phyloP scores from a whole-genome alignment of 1,140 invertebrate species.

The Brachionus rotundiformis region DNA sequence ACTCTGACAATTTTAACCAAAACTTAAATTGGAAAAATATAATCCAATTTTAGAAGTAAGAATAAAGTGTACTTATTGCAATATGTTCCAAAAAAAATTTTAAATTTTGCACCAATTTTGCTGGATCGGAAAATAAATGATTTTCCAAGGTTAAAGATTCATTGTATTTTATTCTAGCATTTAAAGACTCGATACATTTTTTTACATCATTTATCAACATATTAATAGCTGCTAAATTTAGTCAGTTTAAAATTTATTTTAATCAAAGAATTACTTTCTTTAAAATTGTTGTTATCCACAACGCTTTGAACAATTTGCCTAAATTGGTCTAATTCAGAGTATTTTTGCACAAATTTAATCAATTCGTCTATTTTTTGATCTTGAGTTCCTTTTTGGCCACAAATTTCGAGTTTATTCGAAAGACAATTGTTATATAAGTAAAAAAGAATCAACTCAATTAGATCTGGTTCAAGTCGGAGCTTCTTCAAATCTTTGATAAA shows the following conservation, averaged over 20 bases:
- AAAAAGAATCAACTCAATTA: constrained; percentile 5
- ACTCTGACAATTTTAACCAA: constrained; percentile 16
- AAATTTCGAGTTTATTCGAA: not conserved
- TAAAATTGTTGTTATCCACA: constrained; percentile 30
- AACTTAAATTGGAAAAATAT: not conserved
- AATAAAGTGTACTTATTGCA: not conserved
- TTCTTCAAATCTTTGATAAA: constrained; percentile 28
- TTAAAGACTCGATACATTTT: constrained; percentile 15
- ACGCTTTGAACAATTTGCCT: not conserved
- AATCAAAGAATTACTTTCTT: not conserved
- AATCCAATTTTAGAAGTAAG: not conserved
- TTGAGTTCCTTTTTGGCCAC: not conserved
- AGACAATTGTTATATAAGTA: constrained; percentile 31
- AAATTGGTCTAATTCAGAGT: not conserved
- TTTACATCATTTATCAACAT: constrained; percentile 30
- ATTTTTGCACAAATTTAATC: constrained; percentile 11
- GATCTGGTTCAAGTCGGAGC: not conserved
- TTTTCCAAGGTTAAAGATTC: not conserved
- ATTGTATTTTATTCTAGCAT: not conserved
- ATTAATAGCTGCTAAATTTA: not conserved
- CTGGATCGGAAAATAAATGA: constrained; percentile 28
- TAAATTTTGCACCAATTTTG: constrained; percentile 8
- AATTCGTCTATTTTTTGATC: not conserved
- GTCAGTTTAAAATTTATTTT: too few species aligned
- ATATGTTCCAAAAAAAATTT: constrained; percentile 1